These are phyloP conservation scores for Semicossyphus pulcher DNA, from an alignment of 2,113 vertebrate species.

Conservation along the genomic window DNA sequence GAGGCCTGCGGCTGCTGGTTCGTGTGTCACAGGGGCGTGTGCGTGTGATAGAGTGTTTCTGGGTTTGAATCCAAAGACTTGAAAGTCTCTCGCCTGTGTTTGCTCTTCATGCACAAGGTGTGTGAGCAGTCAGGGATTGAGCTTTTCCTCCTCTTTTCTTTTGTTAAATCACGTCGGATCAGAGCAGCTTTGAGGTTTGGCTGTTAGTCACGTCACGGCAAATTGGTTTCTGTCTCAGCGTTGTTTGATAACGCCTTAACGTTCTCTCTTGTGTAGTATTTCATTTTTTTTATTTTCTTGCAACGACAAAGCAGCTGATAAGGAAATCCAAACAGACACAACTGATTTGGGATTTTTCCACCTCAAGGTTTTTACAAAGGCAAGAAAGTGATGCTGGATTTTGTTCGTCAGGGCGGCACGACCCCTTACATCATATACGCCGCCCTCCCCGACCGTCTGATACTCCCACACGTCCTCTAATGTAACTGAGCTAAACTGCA, in stretches of 20 bases:
- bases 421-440: constrained; percentile 51
- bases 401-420: constrained; percentile 60
- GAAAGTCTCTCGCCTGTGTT: constrained; percentile 69
- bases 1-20: constrained; percentile 77
- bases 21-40: constrained; percentile 67
- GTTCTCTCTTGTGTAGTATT: constrained; percentile 17
- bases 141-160: constrained; percentile 66
- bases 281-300: neutral
- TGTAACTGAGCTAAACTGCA: constrained; percentile 30
- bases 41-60: constrained; percentile 47
- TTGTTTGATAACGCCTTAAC: constrained; percentile 53
- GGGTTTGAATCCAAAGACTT: constrained; percentile 67
- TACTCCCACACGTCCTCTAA: constrained; percentile 45
- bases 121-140: constrained; percentile 65
- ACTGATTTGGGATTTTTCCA: constrained; percentile 42
- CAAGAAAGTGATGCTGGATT: constrained; percentile 30
- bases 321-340: constrained; percentile 5
- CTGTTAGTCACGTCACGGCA: constrained; percentile 56
- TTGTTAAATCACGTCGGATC: constrained; percentile 72
- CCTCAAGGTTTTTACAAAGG: neutral
- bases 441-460: constrained; percentile 22
- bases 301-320: constrained; percentile 19
- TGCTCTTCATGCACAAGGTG: constrained; percentile 68
- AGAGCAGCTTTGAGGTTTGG: constrained; percentile 70
- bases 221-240: constrained; percentile 45